Conservation (phyloP, 1,140 invertebrate genomes). For the Drosophila mayri region DNA sequence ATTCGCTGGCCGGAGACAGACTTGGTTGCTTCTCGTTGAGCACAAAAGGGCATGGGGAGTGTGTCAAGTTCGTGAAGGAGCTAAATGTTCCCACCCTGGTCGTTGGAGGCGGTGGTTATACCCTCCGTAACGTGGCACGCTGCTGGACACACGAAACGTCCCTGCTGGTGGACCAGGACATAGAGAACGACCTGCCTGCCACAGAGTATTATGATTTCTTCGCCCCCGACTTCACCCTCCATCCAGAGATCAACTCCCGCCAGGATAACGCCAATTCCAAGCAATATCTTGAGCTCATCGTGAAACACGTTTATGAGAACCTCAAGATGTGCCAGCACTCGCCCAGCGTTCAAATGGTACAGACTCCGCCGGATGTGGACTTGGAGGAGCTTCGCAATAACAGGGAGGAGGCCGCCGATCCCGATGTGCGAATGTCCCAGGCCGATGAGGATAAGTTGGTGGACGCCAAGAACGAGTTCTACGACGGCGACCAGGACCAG, state of each 20-base stretch:
- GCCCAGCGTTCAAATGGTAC: conserved; percentile 96
- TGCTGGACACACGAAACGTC: conserved; percentile 99
- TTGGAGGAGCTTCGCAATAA: conserved; percentile 88
- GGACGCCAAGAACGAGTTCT: conserved; percentile 96
- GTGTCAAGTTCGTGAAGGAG: conserved; percentile 98
- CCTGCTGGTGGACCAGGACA: conserved; percentile 94
- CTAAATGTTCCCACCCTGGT: conserved; percentile 97
- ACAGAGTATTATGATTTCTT: conserved; percentile 98
- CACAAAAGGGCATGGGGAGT: conserved; percentile 94
- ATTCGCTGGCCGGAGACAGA: conserved; percentile 97
- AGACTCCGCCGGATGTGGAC: conserved; percentile 92
- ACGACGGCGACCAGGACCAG: conserved; percentile 94
- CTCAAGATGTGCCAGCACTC: conserved; percentile 95
- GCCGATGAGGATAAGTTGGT: conserved; percentile 94
- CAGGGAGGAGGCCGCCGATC: conserved; percentile 92
- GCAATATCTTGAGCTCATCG: conserved; percentile 95
- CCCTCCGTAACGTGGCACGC: conserved; percentile 97
- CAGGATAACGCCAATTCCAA: conserved; percentile 97
- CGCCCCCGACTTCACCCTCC: conserved; percentile 96
- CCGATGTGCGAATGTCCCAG: conserved; percentile 92
- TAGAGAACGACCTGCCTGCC: conserved; percentile 96
- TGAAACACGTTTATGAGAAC: conserved; percentile 94
- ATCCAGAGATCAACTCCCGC: conserved; percentile 92
- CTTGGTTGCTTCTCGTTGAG: conserved; percentile 88
- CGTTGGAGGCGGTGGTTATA: conserved; percentile 94